Conservation (phyloP, 1,140 invertebrate genomes). For the Drosophila azteca region DNA sequence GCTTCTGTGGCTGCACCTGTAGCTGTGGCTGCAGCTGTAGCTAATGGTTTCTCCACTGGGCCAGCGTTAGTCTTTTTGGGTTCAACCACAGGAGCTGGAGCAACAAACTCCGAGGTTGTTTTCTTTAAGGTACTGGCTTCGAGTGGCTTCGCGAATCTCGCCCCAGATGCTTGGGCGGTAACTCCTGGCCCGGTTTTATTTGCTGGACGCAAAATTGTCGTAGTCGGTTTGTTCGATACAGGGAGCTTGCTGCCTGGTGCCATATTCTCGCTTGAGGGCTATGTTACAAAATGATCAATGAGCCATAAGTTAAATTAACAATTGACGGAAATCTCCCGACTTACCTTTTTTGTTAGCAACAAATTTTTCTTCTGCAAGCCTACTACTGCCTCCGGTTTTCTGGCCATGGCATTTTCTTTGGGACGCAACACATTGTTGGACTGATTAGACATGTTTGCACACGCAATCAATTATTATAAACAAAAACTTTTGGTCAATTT, state of each 20-base stretch:
- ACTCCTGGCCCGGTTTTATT: conserved; percentile 8
- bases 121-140: conserved; percentile 11
- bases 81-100: conserved; percentile 19
- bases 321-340: neutral
- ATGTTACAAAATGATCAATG: neutral
- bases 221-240: neutral
- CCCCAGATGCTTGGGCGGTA: neutral
- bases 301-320: neutral
- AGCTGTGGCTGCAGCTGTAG: conserved; percentile 13
- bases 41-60: conserved; percentile 23
- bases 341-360: conserved; percentile 54
- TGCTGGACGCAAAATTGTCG: neutral
- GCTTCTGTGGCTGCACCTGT: neutral
- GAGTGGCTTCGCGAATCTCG: conserved; percentile 26
- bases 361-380: conserved; percentile 60
- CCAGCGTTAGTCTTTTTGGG: conserved; percentile 6
- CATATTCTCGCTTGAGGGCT: conserved; percentile 53
- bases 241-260: conserved; percentile 21
- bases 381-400: conserved; percentile 23
- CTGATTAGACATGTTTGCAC: conserved; percentile 60
- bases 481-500: conserved; percentile 21
- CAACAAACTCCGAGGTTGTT: conserved; percentile 21
- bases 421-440: conserved; percentile 50
- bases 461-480: conserved; percentile 14
- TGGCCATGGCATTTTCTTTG: conserved; percentile 53